Evolutionary conservation across 2,797 vertebrate genomes (phyloP).

Genomic region (Sardinella longiceps): DNA sequence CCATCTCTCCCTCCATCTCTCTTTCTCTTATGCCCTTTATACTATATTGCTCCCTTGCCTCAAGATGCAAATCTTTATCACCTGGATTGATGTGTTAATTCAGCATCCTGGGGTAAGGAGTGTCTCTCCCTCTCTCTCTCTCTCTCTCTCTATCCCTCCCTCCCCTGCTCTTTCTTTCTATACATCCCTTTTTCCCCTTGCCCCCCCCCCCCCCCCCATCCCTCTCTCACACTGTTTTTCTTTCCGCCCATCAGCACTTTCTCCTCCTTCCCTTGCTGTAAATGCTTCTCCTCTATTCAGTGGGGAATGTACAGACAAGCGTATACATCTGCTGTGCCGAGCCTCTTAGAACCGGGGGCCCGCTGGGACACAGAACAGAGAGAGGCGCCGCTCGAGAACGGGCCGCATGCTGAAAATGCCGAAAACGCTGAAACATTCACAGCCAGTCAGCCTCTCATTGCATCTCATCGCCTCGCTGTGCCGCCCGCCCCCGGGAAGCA

Average conservation of each 20-base stretch:
- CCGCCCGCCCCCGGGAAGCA: background rate
- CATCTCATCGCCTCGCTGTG: no score
- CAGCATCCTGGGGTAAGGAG: background rate
- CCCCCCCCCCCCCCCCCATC: background rate
- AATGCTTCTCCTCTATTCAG: conserved; percentile 32
- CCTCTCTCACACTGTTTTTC: background rate
- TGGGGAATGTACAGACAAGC: background rate
- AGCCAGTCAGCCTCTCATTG: no score
- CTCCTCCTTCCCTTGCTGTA: background rate
- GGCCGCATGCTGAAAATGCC: background rate
- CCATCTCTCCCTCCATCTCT: background rate
- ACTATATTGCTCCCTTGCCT: conserved; percentile 25
- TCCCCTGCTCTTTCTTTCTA: background rate
- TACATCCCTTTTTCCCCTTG: background rate
- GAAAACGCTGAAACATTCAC: no score
- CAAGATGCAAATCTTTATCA: background rate
- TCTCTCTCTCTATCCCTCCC: background rate
- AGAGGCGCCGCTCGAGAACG: background rate
- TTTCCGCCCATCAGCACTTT: conserved; percentile 30
- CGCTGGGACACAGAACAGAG: background rate
- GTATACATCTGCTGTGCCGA: conserved; percentile 26
- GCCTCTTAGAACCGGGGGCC: conserved; percentile 4
- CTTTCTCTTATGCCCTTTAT: conserved; percentile 25
- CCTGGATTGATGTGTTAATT: conserved; percentile 13
- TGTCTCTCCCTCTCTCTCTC: background rate